A percentile compares a stretch with the other conserved stretches of the same genome.
Conservation (phyloP, 2,797 vertebrate species). For the Clarias pachynema region DNA sequence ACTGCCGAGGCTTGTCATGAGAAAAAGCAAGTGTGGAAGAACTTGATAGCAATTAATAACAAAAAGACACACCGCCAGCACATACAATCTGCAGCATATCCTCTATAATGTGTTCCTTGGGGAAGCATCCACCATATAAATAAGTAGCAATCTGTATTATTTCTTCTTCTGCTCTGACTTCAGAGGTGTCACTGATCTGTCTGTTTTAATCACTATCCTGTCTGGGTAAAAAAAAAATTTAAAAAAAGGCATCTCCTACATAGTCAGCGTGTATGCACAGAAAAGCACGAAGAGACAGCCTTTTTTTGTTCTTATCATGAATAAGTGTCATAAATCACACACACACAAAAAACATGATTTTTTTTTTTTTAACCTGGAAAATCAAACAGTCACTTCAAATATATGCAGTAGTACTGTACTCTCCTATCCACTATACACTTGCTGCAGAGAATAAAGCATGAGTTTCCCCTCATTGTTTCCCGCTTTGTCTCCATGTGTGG, state of each 20-base stretch:
- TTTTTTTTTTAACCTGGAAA: constrained; percentile 73
- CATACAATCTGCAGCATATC: constrained; percentile 14
- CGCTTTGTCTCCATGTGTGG: neutral
- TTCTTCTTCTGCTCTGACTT: constrained; percentile 52
- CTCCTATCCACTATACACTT: constrained; percentile 65
- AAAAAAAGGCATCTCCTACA: constrained; percentile 61
- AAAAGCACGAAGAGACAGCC: constrained; percentile 65
- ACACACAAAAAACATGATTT: constrained; percentile 47
- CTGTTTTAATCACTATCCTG: constrained; percentile 57
- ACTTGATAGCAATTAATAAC: constrained; percentile 20
- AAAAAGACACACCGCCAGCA: constrained; percentile 21
- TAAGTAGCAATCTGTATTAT: constrained; percentile 57
- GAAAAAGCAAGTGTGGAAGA: constrained; percentile 8
- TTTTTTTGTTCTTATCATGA: constrained; percentile 64
- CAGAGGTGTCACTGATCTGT: constrained; percentile 57
- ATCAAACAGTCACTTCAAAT: constrained; percentile 63
- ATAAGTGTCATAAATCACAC: constrained; percentile 56
- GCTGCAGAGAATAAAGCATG: constrained; percentile 66
- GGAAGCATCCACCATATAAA: constrained; percentile 53
- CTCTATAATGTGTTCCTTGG: constrained; percentile 42
- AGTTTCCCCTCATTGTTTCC: neutral
- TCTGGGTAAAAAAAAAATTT: constrained; percentile 50
- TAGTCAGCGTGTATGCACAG: neutral
- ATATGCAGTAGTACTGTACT: constrained; percentile 53
- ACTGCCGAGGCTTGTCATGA: constrained; percentile 12